Percentiles rank a stretch among this genome's conserved stretches.
phyloP scores from a whole-genome alignment of 64 coral and sea anemone species.

The Dendrophyllia cribrosa region DNA sequence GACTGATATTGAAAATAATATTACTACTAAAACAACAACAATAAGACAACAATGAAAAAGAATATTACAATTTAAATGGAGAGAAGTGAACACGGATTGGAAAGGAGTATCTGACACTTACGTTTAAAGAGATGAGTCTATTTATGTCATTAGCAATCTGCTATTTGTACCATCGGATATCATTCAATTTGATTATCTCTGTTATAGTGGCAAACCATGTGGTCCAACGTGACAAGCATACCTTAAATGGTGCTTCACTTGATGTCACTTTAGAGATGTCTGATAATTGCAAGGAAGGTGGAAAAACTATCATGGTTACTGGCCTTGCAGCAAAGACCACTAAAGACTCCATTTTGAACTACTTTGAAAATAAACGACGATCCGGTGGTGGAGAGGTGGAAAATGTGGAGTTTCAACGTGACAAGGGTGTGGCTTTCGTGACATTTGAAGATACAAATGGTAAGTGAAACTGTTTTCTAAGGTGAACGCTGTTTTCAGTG shows the following conservation, averaged over 20 bases:
- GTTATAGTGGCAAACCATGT: neutral
- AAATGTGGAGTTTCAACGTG: neutral
- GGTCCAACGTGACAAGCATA: neutral
- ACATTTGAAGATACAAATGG: neutral
- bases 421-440: neutral
- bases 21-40: too few species aligned
- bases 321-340: slow-evolving; percentile 20
- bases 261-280: neutral
- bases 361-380: slow-evolving; percentile 41
- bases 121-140: too few species aligned
- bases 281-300: neutral
- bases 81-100: too few species aligned
- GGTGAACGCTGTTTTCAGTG: too few species aligned
- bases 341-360: slow-evolving; percentile 36
- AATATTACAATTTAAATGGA: too few species aligned
- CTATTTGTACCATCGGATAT: too few species aligned
- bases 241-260: neutral
- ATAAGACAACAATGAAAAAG: too few species aligned
- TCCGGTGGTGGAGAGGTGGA: slow-evolving; percentile 50
- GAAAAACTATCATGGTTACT: slow-evolving; percentile 4
- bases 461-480: neutral
- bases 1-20: too few species aligned
- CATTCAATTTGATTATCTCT: neutral
- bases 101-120: too few species aligned
- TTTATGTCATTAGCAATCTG: too few species aligned